Evolutionary conservation across 2,113 vertebrate genomes (phyloP).

Genomic region (Ibidorhyncha struthersii): DNA sequence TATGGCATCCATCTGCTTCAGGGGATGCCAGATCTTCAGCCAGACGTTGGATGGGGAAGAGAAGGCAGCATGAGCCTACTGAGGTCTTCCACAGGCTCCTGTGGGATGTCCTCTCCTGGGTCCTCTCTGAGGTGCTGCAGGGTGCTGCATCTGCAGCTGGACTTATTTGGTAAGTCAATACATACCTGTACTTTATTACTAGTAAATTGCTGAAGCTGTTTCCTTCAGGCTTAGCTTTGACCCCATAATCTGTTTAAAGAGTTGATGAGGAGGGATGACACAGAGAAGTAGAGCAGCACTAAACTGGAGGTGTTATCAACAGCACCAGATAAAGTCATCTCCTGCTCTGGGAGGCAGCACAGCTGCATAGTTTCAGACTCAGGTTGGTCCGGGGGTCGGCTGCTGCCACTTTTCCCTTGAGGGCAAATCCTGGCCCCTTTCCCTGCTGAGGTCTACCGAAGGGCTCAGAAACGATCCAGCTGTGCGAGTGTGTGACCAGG

Average conservation of each 20-base stretch:
- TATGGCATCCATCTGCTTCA: neutral
- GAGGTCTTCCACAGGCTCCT: neutral
- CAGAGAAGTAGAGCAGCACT: neutral
- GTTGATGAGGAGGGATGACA: neutral
- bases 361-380: neutral
- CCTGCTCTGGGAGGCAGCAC: neutral
- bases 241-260: neutral
- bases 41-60: neutral
- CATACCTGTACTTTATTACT: neutral
- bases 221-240: neutral
- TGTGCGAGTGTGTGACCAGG: accelerated
- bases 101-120: neutral
- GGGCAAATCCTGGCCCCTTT: neutral
- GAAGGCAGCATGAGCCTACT: neutral
- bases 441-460: neutral
- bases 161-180: neutral
- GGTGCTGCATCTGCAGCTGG: neutral
- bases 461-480: accelerated
- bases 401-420: neutral
- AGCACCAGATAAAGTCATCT: neutral
- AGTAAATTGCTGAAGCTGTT: neutral
- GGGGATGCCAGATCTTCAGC: neutral
- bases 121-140: neutral
- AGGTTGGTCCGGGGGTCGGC: neutral
- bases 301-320: neutral